Evolutionary conservation across 2,888 invertebrate genomes (phyloP).

Genomic region (Aspidapion aeneum): DNA sequence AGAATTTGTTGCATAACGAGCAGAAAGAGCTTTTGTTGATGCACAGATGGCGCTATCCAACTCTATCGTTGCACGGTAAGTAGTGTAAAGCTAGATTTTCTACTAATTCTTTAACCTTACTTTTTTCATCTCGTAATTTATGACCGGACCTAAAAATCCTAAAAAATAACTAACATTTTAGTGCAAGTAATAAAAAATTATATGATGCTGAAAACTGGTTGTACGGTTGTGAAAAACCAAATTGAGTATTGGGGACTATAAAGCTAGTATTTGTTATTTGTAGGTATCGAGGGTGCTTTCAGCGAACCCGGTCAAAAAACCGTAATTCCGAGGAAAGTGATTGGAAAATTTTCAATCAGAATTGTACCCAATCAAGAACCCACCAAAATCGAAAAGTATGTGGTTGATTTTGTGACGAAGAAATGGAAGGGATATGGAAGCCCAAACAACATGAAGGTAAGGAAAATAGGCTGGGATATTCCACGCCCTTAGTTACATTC

Average conservation of each 20-base stretch:
- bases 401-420: constrained; percentile 71
- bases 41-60: constrained; percentile 95
- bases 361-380: constrained; percentile 95
- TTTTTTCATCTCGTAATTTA: no score
- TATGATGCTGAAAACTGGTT: no score
- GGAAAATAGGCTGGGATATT: no score
- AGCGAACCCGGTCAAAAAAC: constrained; percentile 92
- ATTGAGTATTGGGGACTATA: no score
- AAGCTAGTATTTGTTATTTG: no score
- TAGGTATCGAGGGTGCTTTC: constrained; percentile 76
- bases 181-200: no score
- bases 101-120: no score
- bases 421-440: constrained; percentile 78
- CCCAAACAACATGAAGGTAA: constrained; percentile 79
- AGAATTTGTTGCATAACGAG: constrained; percentile 67
- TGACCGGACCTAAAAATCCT: no score
- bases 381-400: constrained; percentile 74
- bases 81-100: no score
- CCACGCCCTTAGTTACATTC: no score
- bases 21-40: constrained; percentile 82
- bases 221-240: no score
- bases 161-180: no score
- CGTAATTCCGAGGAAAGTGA: constrained; percentile 90
- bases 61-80: constrained; percentile 84
- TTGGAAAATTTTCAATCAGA: constrained; percentile 95